phyloP scores from a whole-genome alignment of 2,888 invertebrate genomes.

The Drosophila pseudotalamancana region DNA sequence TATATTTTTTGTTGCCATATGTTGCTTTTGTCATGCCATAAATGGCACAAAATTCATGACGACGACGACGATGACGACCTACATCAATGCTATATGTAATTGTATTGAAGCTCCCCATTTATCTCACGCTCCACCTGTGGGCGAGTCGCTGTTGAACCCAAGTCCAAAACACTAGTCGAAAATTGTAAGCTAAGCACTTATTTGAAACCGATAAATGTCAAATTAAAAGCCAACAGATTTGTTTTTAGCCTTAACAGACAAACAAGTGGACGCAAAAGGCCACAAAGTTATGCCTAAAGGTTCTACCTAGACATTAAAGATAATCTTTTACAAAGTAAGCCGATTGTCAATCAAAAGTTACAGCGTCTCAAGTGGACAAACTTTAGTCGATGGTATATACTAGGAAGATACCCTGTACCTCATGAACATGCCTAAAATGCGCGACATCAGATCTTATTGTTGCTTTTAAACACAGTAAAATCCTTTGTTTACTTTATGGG shows the following conservation, averaged over 20 bases:
- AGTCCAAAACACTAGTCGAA: constrained; percentile 1
- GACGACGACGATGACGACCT: constrained; percentile 52
- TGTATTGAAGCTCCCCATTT: constrained; percentile 49
- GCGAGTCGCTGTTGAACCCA: constrained; percentile 16
- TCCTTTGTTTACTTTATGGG: too few species aligned
- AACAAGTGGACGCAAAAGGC: neutral
- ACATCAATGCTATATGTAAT: constrained; percentile 62
- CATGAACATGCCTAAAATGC: too few species aligned
- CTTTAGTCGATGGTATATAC: too few species aligned
- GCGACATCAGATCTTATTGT: too few species aligned
- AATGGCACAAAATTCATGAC: constrained; percentile 55
- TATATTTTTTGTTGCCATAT: constrained; percentile 44
- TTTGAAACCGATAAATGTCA: constrained; percentile 36
- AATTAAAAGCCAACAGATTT: constrained; percentile 4
- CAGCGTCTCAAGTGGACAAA: too few species aligned
- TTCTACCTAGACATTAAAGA: too few species aligned
- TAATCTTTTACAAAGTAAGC: too few species aligned
- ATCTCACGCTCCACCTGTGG: constrained; percentile 31
- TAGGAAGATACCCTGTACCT: too few species aligned
- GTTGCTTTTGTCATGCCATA: constrained; percentile 39
- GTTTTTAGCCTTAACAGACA: neutral
- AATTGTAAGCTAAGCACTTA: constrained; percentile 8
- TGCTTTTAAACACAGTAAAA: too few species aligned
- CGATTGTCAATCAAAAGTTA: too few species aligned
- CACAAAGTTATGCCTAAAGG: too few species aligned